Conservation (phyloP, 1,140 invertebrate genomes). For the Trichonephila clavata region DNA sequence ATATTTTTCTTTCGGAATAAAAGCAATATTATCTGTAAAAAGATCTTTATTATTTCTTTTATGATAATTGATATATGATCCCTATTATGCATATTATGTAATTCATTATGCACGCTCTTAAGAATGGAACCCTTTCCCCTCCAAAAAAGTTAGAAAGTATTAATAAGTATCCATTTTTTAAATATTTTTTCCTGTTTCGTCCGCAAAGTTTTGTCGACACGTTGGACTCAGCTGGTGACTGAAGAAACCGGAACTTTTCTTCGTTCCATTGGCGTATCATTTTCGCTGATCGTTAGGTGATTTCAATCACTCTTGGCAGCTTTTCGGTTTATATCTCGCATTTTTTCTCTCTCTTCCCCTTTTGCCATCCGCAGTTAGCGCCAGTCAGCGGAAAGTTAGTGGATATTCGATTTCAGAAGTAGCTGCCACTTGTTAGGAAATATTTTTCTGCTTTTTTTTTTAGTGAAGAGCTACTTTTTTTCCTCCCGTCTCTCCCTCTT, state of each 20-base stretch:
- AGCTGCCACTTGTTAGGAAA: conserved; percentile 65
- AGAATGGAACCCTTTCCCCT: no score
- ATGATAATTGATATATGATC: no score
- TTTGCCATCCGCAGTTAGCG: not conserved
- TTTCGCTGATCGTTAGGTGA: conserved; percentile 33
- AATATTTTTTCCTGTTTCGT: no score
- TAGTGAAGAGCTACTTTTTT: conserved; percentile 30
- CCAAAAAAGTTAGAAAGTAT: no score
- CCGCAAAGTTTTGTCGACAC: no score
- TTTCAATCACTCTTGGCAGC: conserved; percentile 30
- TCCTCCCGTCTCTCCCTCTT: conserved; percentile 33
- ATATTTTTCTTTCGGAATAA: no score
- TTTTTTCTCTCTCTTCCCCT: not conserved
- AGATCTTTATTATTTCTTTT: no score
- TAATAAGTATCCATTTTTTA: no score
- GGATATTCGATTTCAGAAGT: conserved; percentile 65
- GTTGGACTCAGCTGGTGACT: not conserved
- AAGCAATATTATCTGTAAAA: no score
- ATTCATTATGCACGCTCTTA: no score
- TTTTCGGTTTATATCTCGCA: not conserved
- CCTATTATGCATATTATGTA: no score
- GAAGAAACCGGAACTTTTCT: not conserved
- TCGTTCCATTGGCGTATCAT: not conserved
- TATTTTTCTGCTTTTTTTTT: conserved; percentile 23
- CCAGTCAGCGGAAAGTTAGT: not conserved